Conservation (phyloP, 2,797 vertebrate species). For the Rhinoraja longicauda region DNA sequence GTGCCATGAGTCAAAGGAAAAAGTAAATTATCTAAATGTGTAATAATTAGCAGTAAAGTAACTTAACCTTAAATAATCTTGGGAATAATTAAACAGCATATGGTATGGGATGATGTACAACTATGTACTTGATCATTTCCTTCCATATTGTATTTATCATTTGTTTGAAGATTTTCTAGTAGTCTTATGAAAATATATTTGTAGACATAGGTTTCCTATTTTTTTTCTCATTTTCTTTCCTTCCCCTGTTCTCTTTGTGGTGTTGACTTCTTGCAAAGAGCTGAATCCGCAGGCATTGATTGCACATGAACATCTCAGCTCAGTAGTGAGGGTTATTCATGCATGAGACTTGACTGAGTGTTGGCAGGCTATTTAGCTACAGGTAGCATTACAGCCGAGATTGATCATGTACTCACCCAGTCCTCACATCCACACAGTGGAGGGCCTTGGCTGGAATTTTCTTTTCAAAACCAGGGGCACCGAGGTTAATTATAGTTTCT, state of each 20-base stretch:
- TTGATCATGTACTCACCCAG: not conserved
- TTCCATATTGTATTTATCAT: not conserved
- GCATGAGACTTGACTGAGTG: not conserved
- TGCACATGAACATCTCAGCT: not conserved
- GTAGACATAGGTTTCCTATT: not conserved
- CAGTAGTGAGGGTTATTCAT: not conserved
- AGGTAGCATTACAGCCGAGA: not conserved
- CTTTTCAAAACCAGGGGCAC: not conserved
- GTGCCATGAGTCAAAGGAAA: no score
- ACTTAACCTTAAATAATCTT: not conserved
- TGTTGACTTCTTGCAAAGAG: not conserved
- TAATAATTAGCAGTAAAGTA: not conserved
- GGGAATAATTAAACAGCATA: not conserved
- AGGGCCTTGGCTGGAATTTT: not conserved
- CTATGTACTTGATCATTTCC: no score
- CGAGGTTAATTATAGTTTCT: not conserved
- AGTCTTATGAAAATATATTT: not conserved
- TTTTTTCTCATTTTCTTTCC: not conserved
- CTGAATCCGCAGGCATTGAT: not conserved
- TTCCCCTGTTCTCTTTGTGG: not conserved
- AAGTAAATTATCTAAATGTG: not conserved
- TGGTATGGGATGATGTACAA: not conserved
- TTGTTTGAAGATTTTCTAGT: not conserved
- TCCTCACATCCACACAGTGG: not conserved
- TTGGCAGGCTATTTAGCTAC: not conserved